These are phyloP conservation scores for Drosophila mayaguana DNA, from an alignment of 2,888 invertebrate species.

Conservation along the genomic window DNA sequence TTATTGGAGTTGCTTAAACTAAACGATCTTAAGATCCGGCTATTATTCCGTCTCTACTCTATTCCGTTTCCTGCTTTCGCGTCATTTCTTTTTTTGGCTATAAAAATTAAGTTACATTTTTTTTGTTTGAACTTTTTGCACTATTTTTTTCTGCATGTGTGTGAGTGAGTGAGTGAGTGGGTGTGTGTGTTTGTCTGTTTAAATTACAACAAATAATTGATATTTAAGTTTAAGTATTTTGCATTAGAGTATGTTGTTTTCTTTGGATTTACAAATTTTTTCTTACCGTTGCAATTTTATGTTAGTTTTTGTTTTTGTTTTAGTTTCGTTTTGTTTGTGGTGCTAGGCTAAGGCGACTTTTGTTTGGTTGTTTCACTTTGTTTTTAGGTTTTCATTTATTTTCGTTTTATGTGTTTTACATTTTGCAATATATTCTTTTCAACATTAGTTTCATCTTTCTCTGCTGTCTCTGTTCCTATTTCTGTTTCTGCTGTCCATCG, in stretches of 20 bases:
- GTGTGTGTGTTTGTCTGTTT: conserved; percentile 41
- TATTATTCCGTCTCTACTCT: conserved; percentile 10
- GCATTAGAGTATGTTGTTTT: conserved; percentile 38
- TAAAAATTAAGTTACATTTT: conserved; percentile 83
- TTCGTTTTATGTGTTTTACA: conserved; percentile 50
- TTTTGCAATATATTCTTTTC: conserved; percentile 57
- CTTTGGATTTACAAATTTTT: conserved; percentile 65
- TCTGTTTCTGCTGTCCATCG: conserved; percentile 37
- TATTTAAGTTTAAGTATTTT: conserved; percentile 53
- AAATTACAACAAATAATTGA: conserved; percentile 70
- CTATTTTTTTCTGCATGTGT: conserved; percentile 65
- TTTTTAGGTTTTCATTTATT: conserved; percentile 28
- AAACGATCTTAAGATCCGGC: conserved; percentile 58
- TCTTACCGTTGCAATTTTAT: conserved; percentile 37
- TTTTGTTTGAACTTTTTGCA: conserved; percentile 69
- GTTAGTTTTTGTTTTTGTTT: conserved; percentile 46
- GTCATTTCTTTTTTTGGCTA: conserved; percentile 83
- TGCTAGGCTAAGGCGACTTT: conserved; percentile 79
- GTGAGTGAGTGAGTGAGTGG: conserved; percentile 21
- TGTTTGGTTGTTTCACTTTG: conserved; percentile 75
- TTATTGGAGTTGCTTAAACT: conserved; percentile 69
- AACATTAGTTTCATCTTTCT: conserved; percentile 44
- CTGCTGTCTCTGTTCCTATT: conserved; percentile 45
- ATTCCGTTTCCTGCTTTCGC: conserved; percentile 27
- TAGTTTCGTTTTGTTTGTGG: conserved; percentile 69